Evolutionary conservation across 2,797 vertebrate species (phyloP).

Genomic region (Alfaro cultratus): DNA sequence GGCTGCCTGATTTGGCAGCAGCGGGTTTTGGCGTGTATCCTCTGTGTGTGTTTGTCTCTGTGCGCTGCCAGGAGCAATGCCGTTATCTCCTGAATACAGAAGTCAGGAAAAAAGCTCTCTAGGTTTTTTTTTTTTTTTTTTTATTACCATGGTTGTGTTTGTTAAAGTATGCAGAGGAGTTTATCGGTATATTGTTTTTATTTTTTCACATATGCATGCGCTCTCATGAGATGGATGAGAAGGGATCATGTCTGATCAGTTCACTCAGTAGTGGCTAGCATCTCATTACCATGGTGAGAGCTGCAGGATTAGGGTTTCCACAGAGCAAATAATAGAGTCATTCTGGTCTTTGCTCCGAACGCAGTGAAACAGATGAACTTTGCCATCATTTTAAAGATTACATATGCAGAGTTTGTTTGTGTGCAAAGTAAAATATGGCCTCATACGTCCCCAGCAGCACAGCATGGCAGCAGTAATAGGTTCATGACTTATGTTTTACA

Average conservation of each 20-base stretch:
- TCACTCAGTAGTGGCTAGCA: slow-evolving; percentile 52
- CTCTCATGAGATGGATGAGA: slow-evolving; percentile 45
- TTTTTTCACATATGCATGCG: slow-evolving; percentile 8
- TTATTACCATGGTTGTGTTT: slow-evolving; percentile 6
- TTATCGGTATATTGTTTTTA: slow-evolving; percentile 5
- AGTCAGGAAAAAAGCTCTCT: slow-evolving; percentile 32
- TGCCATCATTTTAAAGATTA: slow-evolving; percentile 27
- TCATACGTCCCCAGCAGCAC: slow-evolving; percentile 14
- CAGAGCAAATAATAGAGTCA: slow-evolving; percentile 61
- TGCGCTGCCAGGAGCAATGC: slow-evolving; percentile 25
- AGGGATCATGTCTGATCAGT: slow-evolving; percentile 63
- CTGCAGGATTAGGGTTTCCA: slow-evolving; percentile 58
- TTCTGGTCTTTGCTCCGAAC: slow-evolving; percentile 38
- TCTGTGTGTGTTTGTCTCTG: slow-evolving; percentile 18
- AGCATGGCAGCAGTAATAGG: slow-evolving; percentile 15
- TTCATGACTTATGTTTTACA: slow-evolving; percentile 23
- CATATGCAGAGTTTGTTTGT: slow-evolving; percentile 18
- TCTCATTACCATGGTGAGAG: slow-evolving; percentile 70
- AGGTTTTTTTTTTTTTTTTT: slow-evolving; percentile 19
- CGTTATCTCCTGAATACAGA: slow-evolving; percentile 57
- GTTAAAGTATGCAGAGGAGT: slow-evolving; percentile 12
- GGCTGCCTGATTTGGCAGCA: slow-evolving; percentile 49
- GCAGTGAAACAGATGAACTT: slow-evolving; percentile 18
- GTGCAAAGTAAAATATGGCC: slow-evolving; percentile 8
- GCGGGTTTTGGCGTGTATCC: slow-evolving; percentile 28